phyloP scores from a whole-genome alignment of 2,113 vertebrate genomes.

The Xiphophorus hellerii region DNA sequence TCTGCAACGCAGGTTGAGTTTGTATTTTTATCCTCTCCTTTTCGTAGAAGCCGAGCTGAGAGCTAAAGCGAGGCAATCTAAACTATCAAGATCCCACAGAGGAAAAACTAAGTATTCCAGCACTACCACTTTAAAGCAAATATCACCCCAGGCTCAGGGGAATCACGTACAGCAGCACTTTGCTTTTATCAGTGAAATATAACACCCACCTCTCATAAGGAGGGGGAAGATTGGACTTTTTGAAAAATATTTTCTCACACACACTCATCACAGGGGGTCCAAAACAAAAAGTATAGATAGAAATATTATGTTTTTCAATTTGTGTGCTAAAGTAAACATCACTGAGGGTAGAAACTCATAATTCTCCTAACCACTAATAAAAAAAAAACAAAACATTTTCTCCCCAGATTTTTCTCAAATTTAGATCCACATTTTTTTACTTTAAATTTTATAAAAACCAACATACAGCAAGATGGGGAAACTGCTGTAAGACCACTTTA shows the following conservation, averaged over 20 bases:
- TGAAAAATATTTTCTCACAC: neutral
- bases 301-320: neutral
- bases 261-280: neutral
- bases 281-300: neutral
- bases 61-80: conserved; percentile 4
- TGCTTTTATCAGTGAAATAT: conserved; percentile 20
- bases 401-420: too few species aligned
- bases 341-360: too few species aligned
- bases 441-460: neutral
- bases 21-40: conserved; percentile 9
- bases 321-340: too few species aligned
- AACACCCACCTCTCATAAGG: neutral
- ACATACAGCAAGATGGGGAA: neutral
- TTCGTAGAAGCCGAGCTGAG: conserved; percentile 10
- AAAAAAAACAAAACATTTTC: too few species aligned
- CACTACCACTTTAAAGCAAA: conserved; percentile 16
- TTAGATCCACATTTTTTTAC: too few species aligned
- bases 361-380: too few species aligned
- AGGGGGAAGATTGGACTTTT: neutral
- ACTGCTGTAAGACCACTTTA: neutral
- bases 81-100: conserved; percentile 11
- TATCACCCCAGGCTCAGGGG: conserved; percentile 17
- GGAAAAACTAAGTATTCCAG: conserved; percentile 9
- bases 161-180: conserved; percentile 4
- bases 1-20: conserved; percentile 8